Evolutionary conservation across 2,888 invertebrate species (phyloP), one percentile per base, ranked within the genome.

Genomic region (Taphrorychus bicolor): DNA sequence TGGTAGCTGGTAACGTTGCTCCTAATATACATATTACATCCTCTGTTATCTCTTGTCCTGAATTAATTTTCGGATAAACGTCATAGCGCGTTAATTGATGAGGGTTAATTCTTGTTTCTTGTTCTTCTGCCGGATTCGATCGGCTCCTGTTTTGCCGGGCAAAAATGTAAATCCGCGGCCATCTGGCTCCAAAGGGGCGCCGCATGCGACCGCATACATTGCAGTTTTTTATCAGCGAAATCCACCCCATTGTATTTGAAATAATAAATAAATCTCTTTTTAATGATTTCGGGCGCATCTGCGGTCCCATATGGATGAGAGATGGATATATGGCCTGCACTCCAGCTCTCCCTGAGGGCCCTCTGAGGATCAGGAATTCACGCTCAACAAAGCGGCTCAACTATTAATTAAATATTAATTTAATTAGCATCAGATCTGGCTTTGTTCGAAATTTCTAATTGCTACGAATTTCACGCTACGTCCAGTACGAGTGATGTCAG

Each of bases 211-310:
- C 58, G 59, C 54, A 66, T 66, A 59, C 45, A 56, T 59, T 54
- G 66, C 59, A 66, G 59, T 59, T 66, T 58, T 66, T 63, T 59
- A 48, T 48, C 40, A 5, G 19, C 51, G 14, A 23, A 53, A 59
- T 65, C 59, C 59, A 19, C 51, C 51, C 60, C 32, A 49, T 24
- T 60, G 52, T 60, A 60, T 19, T 60, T 40, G 60, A 60, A 60
- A 60, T 60, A 60, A 65, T 66, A 66, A 66, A 66, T 66, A 66
- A 66, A 66, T 66, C 59, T 60, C 59, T 66, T 66, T 66, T 59
- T 66, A 66, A 66, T 66, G 66, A 59, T 41, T 59, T 66, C 19
- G 18, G 45, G 40, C 66, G 16, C 59, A 66, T 66, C 66, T 66
- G 66, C 23, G 60, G 54, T 54, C 54, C 24, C 52, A 45, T 17